Evolutionary conservation across 2,797 vertebrate species (phyloP), one percentile per base, ranked within the genome.

Genomic region (Sparidentex hasta): DNA sequence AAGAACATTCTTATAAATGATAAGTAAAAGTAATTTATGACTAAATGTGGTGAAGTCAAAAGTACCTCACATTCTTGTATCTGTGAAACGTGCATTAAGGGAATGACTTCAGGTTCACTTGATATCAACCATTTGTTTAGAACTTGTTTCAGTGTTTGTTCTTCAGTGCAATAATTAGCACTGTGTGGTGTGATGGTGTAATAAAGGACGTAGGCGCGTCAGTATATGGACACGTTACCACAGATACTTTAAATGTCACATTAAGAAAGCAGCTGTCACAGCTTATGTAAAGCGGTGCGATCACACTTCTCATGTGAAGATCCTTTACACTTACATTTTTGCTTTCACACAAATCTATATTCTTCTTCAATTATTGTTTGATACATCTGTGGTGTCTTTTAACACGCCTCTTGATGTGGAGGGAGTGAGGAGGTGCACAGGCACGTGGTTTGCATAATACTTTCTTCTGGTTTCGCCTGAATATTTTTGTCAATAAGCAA

Each of bases 341-440:
- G 50, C 55, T 43, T 62, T 65, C 11, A 64, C 17, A 57, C 21
- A 48, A 56, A 62, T 67, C 41, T 12, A 16, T 29, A 25, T 50
- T 58, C 11, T 1, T 58, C 7, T 1, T 18, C 21, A 29, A 8
- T 41, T 44, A 33, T 8, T 41, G n/a, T 18, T 55, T 21, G 7
- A 0, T 51, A 54, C 17, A 33, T 66, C n/a, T 52, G 20, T 38
- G 50, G 27, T 41, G 33, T 50, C 3, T 52, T 29, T 18, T 20
- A 59, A 29, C 33, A 44, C 4, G 17, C 1, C 16, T 44, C 11
- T 18, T 58, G 3, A 54, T 54, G 18, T 41, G 8, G 47, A 51
- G 25, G 5, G 8, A 12, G 20, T 2, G 12, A 12, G 56, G 48
- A 56, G 46, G 7, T 46, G 54, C 23, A 25, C 23, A 29, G 6